phyloP scores from a whole-genome alignment of 2,113 vertebrate species.

The Phaetusa simplex region DNA sequence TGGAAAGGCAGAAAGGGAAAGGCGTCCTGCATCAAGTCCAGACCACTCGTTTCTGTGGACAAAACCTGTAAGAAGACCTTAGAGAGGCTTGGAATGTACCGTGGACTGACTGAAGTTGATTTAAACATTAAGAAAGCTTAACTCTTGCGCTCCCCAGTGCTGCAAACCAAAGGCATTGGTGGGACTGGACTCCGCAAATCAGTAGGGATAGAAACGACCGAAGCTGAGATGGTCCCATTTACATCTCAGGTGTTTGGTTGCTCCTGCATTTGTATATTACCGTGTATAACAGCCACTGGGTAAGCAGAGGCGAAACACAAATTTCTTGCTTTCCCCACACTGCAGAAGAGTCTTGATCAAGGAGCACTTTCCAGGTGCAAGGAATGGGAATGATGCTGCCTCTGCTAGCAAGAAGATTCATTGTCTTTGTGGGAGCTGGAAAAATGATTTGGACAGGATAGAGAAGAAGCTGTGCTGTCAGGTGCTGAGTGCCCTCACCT shows the following conservation, averaged over 20 bases:
- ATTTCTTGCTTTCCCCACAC: neutral
- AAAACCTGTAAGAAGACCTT: neutral
- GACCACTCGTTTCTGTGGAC: neutral
- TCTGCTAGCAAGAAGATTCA: neutral
- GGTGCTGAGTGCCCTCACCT: neutral
- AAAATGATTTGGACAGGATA: neutral
- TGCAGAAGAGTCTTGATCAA: neutral
- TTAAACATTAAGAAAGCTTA: neutral
- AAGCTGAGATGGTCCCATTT: neutral
- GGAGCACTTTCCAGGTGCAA: neutral
- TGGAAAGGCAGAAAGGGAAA: neutral
- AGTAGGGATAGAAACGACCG: neutral
- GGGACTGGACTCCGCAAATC: neutral
- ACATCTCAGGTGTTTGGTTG: neutral
- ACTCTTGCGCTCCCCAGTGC: neutral
- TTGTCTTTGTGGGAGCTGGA: neutral
- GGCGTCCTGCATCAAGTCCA: neutral
- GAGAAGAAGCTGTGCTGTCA: neutral
- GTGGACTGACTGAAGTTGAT: neutral
- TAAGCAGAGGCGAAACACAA: neutral
- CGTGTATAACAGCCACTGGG: neutral
- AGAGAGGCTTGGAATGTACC: neutral
- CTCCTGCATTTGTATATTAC: neutral
- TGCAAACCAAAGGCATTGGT: neutral
- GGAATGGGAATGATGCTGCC: neutral